Evolutionary conservation across 2,113 vertebrate species (phyloP).

Genomic region (Trinectes maculatus): DNA sequence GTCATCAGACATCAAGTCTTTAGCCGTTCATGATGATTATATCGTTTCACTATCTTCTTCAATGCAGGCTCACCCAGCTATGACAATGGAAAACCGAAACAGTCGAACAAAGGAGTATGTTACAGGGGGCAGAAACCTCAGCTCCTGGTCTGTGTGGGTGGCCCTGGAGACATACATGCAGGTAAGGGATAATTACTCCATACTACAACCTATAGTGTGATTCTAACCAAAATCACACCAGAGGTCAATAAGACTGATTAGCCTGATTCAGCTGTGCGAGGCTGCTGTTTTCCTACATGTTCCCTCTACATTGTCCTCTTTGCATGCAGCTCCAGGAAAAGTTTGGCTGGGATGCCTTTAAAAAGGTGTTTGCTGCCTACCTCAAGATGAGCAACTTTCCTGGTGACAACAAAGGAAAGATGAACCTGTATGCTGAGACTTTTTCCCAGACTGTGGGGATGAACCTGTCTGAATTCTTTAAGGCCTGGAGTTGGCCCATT

Average conservation of each 20-base stretch:
- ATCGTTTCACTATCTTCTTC: background rate
- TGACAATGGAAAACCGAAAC: conserved; percentile 36
- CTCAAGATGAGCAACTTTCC: conserved; percentile 73
- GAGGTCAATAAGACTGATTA: background rate
- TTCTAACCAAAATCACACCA: background rate
- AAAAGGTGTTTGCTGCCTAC: conserved; percentile 80
- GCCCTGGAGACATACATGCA: conserved; percentile 85
- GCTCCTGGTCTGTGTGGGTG: conserved; percentile 68
- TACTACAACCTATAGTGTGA: background rate
- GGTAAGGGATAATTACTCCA: conserved; percentile 58
- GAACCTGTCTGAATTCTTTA: conserved; percentile 83
- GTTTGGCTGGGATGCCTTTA: conserved; percentile 86
- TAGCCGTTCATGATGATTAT: background rate
- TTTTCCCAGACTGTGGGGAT: conserved; percentile 80
- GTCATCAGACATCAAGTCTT: too few relatives aligned
- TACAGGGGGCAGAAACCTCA: conserved; percentile 58
- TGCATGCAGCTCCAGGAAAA: conserved; percentile 80
- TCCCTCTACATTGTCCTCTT: too few relatives aligned
- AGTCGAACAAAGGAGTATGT: conserved; percentile 37
- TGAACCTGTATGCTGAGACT: conserved; percentile 83
- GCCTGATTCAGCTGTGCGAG: background rate
- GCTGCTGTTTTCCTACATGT: too few relatives aligned
- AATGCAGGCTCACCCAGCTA: conserved; percentile 51
- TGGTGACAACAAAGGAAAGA: conserved; percentile 75
- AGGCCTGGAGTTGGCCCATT: conserved; percentile 86